Conservation (phyloP, 2,797 vertebrate species). For the Steatocranus sp. region DNA sequence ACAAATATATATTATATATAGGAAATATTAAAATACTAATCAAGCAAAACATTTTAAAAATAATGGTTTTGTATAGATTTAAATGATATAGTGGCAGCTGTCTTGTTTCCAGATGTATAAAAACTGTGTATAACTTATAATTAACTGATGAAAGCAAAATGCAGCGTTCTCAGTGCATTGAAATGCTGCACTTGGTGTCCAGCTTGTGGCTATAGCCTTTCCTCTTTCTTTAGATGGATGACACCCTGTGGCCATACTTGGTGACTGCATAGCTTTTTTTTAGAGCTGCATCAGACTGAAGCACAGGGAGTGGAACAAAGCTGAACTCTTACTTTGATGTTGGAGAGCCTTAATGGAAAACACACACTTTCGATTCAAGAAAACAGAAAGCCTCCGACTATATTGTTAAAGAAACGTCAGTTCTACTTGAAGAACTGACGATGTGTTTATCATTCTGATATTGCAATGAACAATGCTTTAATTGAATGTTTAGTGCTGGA, state of each 20-base stretch:
- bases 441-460: not conserved
- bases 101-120: not conserved
- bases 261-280: conserved; percentile 8
- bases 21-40: not conserved
- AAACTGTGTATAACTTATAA: not conserved
- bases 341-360: not conserved
- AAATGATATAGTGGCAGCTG: not conserved
- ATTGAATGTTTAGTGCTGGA: not conserved
- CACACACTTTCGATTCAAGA: not conserved
- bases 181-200: not conserved
- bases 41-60: not conserved
- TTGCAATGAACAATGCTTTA: not conserved
- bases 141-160: not conserved
- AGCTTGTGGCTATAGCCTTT: not conserved
- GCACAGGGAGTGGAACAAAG: too few relatives aligned
- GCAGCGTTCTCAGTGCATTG: not conserved
- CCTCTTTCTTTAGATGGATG: conserved; percentile 22
- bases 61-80: not conserved
- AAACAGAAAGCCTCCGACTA: not conserved
- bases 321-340: not conserved
- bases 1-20: not conserved
- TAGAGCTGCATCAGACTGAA: not conserved
- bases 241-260: conserved; percentile 49
- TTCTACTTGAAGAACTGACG: not conserved
- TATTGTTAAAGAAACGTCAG: not conserved